These are phyloP conservation scores for Amia ocellicauda DNA, from an alignment of 2,113 vertebrate genomes.

Conservation along the genomic window DNA sequence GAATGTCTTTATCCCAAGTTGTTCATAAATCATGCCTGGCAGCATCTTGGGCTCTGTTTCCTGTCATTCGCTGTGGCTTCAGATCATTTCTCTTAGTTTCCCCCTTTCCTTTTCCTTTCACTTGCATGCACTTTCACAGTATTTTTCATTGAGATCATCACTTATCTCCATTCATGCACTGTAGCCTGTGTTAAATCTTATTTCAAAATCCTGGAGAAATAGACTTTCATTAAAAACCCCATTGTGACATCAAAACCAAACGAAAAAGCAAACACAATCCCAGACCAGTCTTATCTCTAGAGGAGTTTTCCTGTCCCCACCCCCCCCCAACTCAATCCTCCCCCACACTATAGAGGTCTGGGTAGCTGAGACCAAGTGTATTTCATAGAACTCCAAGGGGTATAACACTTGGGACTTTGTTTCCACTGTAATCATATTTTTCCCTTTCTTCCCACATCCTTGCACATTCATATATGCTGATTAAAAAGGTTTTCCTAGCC, in stretches of 20 bases:
- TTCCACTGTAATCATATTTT: background rate
- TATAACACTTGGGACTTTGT: background rate
- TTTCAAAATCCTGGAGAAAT: background rate
- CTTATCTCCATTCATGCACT: background rate
- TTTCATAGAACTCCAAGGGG: background rate
- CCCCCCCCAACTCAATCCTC: background rate
- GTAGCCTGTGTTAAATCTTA: background rate
- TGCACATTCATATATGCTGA: background rate
- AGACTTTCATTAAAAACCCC: constrained; percentile 1
- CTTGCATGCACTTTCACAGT: background rate
- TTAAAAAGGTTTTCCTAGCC: background rate
- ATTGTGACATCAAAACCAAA: constrained; percentile 2
- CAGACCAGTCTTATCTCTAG: constrained; percentile 11
- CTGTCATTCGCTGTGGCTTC: constrained; percentile 7
- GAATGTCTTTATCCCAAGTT: constrained; percentile 16
- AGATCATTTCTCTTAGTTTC: constrained; percentile 1
- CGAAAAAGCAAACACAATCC: background rate
- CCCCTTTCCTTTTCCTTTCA: constrained; percentile 8
- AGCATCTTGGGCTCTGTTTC: constrained; percentile 13
- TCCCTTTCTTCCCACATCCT: constrained; percentile 3
- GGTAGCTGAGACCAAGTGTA: background rate
- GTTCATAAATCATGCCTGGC: constrained; percentile 14
- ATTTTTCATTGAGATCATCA: background rate
- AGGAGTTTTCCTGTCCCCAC: constrained; percentile 13
- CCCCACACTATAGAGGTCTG: background rate